phyloP scores from a whole-genome alignment of 2,113 vertebrate genomes.

The Spermophilus dauricus region DNA sequence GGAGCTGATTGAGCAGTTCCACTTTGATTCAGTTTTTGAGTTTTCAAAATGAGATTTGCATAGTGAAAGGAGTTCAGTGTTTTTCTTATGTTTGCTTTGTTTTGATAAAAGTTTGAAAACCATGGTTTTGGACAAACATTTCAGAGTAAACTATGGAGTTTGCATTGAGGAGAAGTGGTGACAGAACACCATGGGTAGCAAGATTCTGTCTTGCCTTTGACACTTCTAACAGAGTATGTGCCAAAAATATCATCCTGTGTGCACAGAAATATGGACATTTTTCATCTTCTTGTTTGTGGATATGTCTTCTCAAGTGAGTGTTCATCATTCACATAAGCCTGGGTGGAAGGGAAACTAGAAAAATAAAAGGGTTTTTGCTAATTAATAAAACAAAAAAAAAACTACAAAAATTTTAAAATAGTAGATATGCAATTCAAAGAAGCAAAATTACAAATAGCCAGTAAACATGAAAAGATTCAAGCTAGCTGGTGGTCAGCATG shows the following conservation, averaged over 20 bases:
- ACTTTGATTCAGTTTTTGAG: neutral
- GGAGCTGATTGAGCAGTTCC: neutral
- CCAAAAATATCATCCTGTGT: neutral
- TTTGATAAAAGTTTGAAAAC: neutral
- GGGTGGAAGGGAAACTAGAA: neutral
- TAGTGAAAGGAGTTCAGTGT: neutral
- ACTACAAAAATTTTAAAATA: neutral
- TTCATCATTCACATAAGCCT: neutral
- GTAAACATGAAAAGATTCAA: conserved; percentile 20
- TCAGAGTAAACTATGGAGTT: neutral
- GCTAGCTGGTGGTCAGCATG: neutral
- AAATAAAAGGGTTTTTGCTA: neutral
- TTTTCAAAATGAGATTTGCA: neutral
- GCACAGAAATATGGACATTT: neutral
- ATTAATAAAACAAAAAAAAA: conserved; percentile 29
- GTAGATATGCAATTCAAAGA: neutral
- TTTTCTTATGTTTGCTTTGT: neutral
- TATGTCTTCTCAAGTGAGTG: neutral
- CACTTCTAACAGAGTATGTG: neutral
- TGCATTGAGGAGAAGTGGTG: neutral
- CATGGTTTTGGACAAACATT: neutral
- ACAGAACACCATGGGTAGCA: no score
- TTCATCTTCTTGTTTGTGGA: neutral
- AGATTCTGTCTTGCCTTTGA: neutral
- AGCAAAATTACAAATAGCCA: neutral